Percentiles rank a stretch among this genome's conserved stretches.
Conservation (phyloP, 2,113 vertebrate species). For the Morone chrysops region DNA sequence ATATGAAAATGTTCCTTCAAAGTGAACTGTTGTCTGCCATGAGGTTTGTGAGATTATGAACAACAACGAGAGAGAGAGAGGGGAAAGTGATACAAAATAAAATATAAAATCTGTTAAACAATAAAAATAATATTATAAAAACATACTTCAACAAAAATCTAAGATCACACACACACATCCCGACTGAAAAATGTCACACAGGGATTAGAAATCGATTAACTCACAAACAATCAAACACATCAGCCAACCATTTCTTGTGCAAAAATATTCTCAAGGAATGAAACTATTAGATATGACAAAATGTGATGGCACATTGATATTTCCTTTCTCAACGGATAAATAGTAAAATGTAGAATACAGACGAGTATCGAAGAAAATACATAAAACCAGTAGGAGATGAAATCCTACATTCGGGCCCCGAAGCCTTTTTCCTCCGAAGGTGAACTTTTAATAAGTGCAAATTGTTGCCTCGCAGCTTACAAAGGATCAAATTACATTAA, state of each 20-base stretch:
- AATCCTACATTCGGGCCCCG: constrained; percentile 68
- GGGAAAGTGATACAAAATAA: neutral
- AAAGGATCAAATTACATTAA: constrained; percentile 15
- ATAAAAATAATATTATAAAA: constrained; percentile 57
- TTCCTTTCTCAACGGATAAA: constrained; percentile 59
- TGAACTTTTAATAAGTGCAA: constrained; percentile 77
- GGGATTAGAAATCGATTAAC: constrained; percentile 51
- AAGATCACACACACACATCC: constrained; percentile 28
- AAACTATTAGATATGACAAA: constrained; percentile 60
- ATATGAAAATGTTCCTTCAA: neutral
- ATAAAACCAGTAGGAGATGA: constrained; percentile 41
- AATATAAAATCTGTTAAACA: constrained; percentile 43
- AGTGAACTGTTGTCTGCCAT: constrained; percentile 30
- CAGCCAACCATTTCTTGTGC: constrained; percentile 69
- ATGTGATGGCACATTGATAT: constrained; percentile 72
- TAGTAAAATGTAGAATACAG: constrained; percentile 31
- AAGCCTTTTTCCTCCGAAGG: constrained; percentile 37
- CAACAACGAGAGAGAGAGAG: neutral
- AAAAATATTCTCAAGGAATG: constrained; percentile 72
- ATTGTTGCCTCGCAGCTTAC: constrained; percentile 69
- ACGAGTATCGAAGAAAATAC: constrained; percentile 42
- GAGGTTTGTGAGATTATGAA: constrained; percentile 20
- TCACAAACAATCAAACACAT: constrained; percentile 47
- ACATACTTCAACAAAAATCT: constrained; percentile 4
- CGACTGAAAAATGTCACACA: constrained; percentile 18